Percentiles rank a stretch among this genome's conserved stretches.
Evolutionary conservation across 2,888 invertebrate genomes (phyloP).

Genomic region (Apodemia zela): DNA sequence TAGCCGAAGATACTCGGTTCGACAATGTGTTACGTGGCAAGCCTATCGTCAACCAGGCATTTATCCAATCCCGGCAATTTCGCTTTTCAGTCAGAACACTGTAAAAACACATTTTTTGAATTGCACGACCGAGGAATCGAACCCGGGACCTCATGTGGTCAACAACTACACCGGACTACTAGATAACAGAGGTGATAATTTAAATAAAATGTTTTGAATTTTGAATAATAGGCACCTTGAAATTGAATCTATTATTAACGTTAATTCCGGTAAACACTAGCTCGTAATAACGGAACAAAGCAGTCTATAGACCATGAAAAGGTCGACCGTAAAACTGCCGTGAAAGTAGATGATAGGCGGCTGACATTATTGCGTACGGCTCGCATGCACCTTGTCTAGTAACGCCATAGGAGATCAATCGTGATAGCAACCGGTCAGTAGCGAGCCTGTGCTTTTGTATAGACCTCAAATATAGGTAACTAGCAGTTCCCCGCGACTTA

Average conservation of each 20-base stretch:
- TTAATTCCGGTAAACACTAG: background rate
- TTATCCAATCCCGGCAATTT: too few species aligned
- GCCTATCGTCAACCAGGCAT: too few species aligned
- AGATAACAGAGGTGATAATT: too few species aligned
- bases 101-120: too few species aligned
- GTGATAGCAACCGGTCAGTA: constrained; percentile 1
- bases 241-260: background rate
- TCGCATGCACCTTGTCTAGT: constrained; percentile 35
- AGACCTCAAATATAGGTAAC: background rate
- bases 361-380: constrained; percentile 65
- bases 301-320: constrained; percentile 45
- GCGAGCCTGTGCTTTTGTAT: background rate
- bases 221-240: background rate
- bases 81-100: too few species aligned
- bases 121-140: too few species aligned
- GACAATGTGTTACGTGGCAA: too few species aligned
- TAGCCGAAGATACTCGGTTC: too few species aligned
- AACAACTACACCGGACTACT: too few species aligned
- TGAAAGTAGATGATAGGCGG: constrained; percentile 69
- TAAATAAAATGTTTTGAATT: too few species aligned
- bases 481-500: too few species aligned
- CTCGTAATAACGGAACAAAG: constrained; percentile 28
- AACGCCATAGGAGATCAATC: constrained; percentile 31
- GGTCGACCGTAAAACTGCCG: constrained; percentile 40
- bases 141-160: too few species aligned